Base-by-base conservation (phyloP, 2,888 invertebrate genomes). In the Formica aserva region DNA sequence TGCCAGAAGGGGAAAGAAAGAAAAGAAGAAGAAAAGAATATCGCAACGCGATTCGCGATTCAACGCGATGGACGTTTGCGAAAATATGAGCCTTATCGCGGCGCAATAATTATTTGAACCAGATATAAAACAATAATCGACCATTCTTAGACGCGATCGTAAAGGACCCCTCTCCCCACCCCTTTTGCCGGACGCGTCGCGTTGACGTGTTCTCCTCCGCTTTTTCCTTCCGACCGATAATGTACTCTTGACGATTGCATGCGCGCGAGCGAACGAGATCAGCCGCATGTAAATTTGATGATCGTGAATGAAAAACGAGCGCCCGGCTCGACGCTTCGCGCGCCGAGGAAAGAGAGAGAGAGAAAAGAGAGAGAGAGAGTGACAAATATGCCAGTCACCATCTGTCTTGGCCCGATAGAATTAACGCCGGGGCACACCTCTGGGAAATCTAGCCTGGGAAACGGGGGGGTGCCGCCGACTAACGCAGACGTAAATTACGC, bases 401-500 rank as follows among this genome's bases (percentile, higher is more conserved):
- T 81, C 75, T 76, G 77, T 66, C 66, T 76, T 66, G 67, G 82
- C 60, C 77, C 66, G 82, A 66, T 66, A 77, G 75, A 82, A 82
- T 77, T 82, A 82, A 82, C 82, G 82, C 57, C 77, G 45, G 60
- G 82, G 82, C 75, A 32, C 52, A 65, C 76, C 82, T 76, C 77
- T 77, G 77, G 77, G 66, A 82, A 82, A 76, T 82, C 82, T 81
- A 74, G 75, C 29, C 52, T 60, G 66, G 66, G 26, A 77, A 77
- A 66, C 18, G 22, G 11, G n/a, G 13, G 57, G 18, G 48, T 15
- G 32, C 48, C 48, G 52, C 41, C 32, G 41, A 26, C 78, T 78
- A 78, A 78, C 78, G 78, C 78, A 45, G 60, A 71, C 78, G 78
- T 78, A 78, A 78, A 78, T 78, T 78, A 78, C 78, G 78, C 78